A percentile compares a stretch with the other conserved stretches of the same genome.
These are phyloP conservation scores for Ormia ochracea DNA, from an alignment of 2,888 invertebrate species.

Conservation along the genomic window DNA sequence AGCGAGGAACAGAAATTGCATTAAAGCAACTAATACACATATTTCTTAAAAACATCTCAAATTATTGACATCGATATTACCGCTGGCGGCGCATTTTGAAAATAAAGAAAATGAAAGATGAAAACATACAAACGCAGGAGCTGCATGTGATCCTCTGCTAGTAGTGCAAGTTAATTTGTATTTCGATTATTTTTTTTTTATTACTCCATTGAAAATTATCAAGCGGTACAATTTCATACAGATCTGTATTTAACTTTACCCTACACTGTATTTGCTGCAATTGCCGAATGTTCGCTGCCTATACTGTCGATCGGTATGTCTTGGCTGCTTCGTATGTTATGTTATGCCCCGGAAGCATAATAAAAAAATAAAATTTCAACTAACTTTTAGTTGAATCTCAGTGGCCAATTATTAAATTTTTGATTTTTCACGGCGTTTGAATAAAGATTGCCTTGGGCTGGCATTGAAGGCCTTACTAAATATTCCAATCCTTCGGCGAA, in stretches of 20 bases:
- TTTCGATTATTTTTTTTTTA: conserved; percentile 6
- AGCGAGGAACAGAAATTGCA: conserved; percentile 8
- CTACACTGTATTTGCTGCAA: not conserved
- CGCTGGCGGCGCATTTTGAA: conserved; percentile 43
- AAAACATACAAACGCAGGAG: conserved; percentile 4
- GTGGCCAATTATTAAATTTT: no score
- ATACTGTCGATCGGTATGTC: no score
- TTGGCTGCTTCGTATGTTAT: no score
- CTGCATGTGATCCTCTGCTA: conserved; percentile 12
- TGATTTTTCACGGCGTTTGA: no score
- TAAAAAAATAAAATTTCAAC: no score
- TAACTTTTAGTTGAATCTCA: no score
- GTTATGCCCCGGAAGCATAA: no score
- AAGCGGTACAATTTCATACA: not conserved
- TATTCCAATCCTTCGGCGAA: no score
- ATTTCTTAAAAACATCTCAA: conserved; percentile 46
- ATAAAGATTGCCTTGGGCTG: no score
- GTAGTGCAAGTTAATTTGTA: conserved; percentile 44
- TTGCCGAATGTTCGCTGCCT: not conserved
- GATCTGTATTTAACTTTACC: conserved; percentile 21
- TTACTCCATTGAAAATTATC: not conserved
- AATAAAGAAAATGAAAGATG: not conserved
- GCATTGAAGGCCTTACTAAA: no score
- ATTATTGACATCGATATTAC: conserved; percentile 60
- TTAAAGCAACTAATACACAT: conserved; percentile 50